A percentile compares a stretch with the other conserved stretches of the same genome.
Evolutionary conservation across 2,888 invertebrate species (phyloP).

Genomic region (Pammene aurita): DNA sequence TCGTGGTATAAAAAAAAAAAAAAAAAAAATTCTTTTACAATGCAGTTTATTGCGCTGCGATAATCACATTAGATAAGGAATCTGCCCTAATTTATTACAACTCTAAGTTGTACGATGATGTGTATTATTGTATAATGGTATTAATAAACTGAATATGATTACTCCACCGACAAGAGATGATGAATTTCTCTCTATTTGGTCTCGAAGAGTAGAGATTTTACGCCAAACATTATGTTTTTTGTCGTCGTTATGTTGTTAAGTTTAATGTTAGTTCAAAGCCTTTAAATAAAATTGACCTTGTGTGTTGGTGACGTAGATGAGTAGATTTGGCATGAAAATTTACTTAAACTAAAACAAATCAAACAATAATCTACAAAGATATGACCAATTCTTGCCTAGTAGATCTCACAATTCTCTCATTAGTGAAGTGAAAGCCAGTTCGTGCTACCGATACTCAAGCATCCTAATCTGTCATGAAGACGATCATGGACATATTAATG

Average conservation of each 20-base stretch:
- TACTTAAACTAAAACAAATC: too few relatives aligned
- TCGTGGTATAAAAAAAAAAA: too few relatives aligned
- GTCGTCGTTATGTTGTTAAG: too few relatives aligned
- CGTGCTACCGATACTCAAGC: conserved; percentile 22
- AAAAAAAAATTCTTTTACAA: conserved; percentile 4
- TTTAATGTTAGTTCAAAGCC: too few relatives aligned
- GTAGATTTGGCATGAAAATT: too few relatives aligned
- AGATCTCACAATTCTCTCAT: conserved; percentile 11
- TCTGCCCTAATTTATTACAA: neutral
- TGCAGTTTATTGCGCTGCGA: neutral
- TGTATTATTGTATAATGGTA: neutral
- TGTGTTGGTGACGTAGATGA: too few relatives aligned
- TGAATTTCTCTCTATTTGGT: too few relatives aligned
- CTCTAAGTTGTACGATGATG: neutral
- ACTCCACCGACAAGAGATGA: too few relatives aligned
- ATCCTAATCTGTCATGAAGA: conserved; percentile 32
- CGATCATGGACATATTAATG: conserved; percentile 35
- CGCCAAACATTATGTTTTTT: too few relatives aligned
- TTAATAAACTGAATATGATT: neutral
- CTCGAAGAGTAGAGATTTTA: too few relatives aligned
- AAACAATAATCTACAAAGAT: neutral
- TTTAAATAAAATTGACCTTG: too few relatives aligned
- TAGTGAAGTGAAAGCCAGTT: conserved; percentile 33
- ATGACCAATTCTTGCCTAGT: conserved; percentile 1
- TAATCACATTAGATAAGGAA: neutral